A percentile compares a stretch with the other conserved stretches of the same genome.
Evolutionary conservation across 2,113 vertebrate species (phyloP).

Genomic region (Ancistrus triradiatus): DNA sequence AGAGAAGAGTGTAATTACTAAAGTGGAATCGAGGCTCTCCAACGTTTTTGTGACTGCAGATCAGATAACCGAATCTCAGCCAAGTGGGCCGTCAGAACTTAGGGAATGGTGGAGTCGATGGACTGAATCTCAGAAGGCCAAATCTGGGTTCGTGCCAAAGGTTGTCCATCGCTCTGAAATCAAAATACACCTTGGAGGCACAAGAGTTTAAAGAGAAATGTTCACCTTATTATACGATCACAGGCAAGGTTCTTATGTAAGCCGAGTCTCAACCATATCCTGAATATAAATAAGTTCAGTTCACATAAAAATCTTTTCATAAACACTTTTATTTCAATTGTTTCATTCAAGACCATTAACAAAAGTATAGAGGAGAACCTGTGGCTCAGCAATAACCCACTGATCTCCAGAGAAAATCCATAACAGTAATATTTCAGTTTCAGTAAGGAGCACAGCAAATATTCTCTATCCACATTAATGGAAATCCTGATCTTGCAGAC

Average conservation of each 20-base stretch:
- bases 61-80: slow-evolving; percentile 54
- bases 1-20: slow-evolving; percentile 52
- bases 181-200: slow-evolving; percentile 61
- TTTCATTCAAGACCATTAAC: slow-evolving; percentile 81
- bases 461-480: slow-evolving; percentile 53
- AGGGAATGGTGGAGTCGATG: slow-evolving; percentile 67
- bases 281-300: no score
- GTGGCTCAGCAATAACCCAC: slow-evolving; percentile 61
- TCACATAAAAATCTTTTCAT: slow-evolving; percentile 55
- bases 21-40: slow-evolving; percentile 39
- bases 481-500: slow-evolving; percentile 50
- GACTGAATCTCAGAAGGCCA: slow-evolving; percentile 53
- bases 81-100: slow-evolving; percentile 57
- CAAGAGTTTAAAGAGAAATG: slow-evolving; percentile 43
- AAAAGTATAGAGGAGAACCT: slow-evolving; percentile 71
- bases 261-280: no score
- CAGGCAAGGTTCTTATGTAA: no score
- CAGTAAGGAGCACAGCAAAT: slow-evolving; percentile 63
- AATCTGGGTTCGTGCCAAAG: slow-evolving; percentile 35
- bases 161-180: slow-evolving; percentile 64
- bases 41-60: slow-evolving; percentile 47
- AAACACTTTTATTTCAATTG: slow-evolving; percentile 76
- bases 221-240: no score
- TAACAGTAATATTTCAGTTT: slow-evolving; percentile 55
- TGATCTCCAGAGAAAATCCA: slow-evolving; percentile 57